phyloP scores from a whole-genome alignment of 2,113 vertebrate species.

The Bos javanicus region DNA sequence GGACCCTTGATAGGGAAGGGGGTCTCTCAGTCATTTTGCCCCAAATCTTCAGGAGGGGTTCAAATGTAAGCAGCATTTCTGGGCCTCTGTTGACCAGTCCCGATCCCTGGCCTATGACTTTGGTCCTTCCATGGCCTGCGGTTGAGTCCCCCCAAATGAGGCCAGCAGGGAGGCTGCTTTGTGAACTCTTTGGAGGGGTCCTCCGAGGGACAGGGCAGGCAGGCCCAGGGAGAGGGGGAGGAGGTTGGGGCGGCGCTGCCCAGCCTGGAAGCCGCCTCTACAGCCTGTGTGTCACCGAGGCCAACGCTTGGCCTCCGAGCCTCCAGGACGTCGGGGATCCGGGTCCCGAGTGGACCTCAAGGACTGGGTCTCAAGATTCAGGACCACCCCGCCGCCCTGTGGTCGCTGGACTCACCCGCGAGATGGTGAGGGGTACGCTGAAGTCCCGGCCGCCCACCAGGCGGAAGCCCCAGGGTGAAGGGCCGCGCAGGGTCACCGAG shows the following conservation, averaged over 20 bases:
- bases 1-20: background rate
- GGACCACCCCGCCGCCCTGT: background rate
- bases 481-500: slow-evolving; percentile 90
- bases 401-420: slow-evolving; percentile 86
- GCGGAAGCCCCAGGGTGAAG: slow-evolving; percentile 97
- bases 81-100: background rate
- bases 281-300: background rate
- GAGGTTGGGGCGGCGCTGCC: background rate
- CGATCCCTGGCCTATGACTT: background rate
- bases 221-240: background rate
- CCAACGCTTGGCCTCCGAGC: background rate
- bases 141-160: background rate
- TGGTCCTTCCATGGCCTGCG: background rate
- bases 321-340: slow-evolving; percentile 21
- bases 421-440: slow-evolving; percentile 94
- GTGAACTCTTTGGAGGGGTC: background rate
- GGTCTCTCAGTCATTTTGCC: background rate
- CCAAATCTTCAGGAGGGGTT: background rate
- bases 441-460: slow-evolving; percentile 96
- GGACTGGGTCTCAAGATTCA: background rate
- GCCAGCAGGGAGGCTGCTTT: background rate
- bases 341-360: background rate
- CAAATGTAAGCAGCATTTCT: background rate
- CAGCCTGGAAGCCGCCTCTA: background rate
- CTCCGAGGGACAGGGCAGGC: background rate